These are phyloP conservation scores for Lophotriccus pileatus DNA, from an alignment of 2,797 vertebrate species.

Conservation along the genomic window DNA sequence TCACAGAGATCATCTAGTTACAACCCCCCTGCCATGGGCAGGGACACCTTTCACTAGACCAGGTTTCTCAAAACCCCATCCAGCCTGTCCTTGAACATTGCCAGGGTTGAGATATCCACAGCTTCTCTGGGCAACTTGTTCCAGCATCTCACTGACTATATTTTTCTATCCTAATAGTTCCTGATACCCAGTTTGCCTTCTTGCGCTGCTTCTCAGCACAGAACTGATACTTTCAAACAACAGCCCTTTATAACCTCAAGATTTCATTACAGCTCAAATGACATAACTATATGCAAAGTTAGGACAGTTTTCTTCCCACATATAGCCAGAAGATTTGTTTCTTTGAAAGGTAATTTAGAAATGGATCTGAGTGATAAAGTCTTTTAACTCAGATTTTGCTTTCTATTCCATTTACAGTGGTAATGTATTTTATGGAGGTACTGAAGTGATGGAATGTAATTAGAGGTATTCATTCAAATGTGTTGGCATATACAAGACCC, in stretches of 20 bases:
- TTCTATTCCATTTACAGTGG: background rate
- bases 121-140: background rate
- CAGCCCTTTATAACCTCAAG: background rate
- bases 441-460: background rate
- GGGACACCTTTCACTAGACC: background rate
- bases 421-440: background rate
- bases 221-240: background rate
- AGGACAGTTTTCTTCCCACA: background rate
- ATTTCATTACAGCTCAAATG: background rate
- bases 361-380: background rate
- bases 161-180: background rate
- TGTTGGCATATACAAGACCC: background rate
- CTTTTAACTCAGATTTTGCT: background rate
- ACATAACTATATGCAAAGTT: background rate
- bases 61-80: background rate
- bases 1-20: background rate
- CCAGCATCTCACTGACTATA: background rate
- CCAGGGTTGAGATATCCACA: background rate
- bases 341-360: slow-evolving; percentile 5
- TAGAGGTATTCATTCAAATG: background rate
- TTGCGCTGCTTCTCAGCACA: background rate
- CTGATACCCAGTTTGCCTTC: background rate
- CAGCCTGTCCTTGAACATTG: background rate
- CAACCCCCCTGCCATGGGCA: background rate
- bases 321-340: background rate